Evolutionary conservation across 2,888 invertebrate genomes (phyloP), one percentile per base, ranked within the genome.

Genomic region (Papilio protenor): DNA sequence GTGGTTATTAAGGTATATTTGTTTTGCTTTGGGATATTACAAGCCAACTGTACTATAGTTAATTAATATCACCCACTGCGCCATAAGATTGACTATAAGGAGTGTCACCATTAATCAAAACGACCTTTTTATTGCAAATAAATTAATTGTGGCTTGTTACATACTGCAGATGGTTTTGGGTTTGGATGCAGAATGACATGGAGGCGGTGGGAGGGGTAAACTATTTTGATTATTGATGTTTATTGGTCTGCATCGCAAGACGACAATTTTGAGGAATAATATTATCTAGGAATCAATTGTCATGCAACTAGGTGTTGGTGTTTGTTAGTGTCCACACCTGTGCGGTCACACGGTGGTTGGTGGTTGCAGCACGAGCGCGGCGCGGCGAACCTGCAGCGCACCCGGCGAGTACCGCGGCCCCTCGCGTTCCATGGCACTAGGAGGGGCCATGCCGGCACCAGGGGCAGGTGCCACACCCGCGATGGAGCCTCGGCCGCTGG

Each of bases 301-400:
- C 33, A 40, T 64, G 33, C 16, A 16, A 23, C 27, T 21, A 40
- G 40, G 40, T 40, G 77, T 69, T 61, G 72, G 66, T 73, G 80
- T 80, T 78, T 79, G 81, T 79, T 55, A 2, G 79, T 79, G 76
- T 70, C 80, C 82, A 82, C 79, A 82, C 85, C 83, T 83, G 85
- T 84, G 85, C 83, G 81, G 80, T 84, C 85, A 85, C 83, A 86
- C 86, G 84, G 86, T 86, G 82, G 86, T 98, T 92, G 98, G 98
- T 87, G 98, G 97, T 95, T 98, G 98, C 93, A 98, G 95, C 86
- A 98, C 97, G 95, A 97, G 97, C 91, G 98, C 97, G 89, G 98
- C 98, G 93, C 97, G 97, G 95, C 98, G 97, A 95, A 98, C 97
- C 96, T 84, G 83, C 89, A 92, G 96, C 97, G 97, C 94, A 97